phyloP scores from a whole-genome alignment of 1,140 invertebrate genomes.

The Drosophila prosaltans region DNA sequence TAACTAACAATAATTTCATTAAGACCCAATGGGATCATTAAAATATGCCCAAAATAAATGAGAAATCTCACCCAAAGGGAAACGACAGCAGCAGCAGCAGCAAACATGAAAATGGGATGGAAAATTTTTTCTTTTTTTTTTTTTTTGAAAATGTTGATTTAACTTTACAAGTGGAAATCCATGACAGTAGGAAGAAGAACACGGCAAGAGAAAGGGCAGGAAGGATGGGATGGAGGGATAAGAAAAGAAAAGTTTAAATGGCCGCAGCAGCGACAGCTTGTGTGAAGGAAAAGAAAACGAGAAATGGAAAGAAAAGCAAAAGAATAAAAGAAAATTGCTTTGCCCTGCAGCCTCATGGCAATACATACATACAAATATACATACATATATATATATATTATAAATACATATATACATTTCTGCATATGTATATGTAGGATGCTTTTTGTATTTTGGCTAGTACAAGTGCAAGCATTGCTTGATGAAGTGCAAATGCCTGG shows the following conservation, averaged over 20 bases:
- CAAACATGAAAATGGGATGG: constrained; percentile 6
- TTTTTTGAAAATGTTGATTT: constrained; percentile 11
- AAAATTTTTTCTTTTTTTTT: not conserved
- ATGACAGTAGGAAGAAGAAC: not conserved
- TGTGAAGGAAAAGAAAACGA: constrained; percentile 1
- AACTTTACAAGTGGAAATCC: constrained; percentile 25
- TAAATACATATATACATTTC: constrained; percentile 25
- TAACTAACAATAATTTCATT: constrained; percentile 80
- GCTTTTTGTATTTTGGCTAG: constrained; percentile 52
- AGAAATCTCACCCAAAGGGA: constrained; percentile 39
- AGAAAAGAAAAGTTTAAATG: constrained; percentile 59
- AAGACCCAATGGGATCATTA: constrained; percentile 81
- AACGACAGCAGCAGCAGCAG: not conserved
- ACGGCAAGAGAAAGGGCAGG: not conserved
- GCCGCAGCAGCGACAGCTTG: constrained; percentile 49
- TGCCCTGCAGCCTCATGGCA: constrained; percentile 69
- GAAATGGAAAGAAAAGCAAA: constrained; percentile 37
- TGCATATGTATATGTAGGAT: constrained; percentile 20
- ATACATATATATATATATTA: constrained; percentile 28
- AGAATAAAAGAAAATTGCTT: constrained; percentile 58
- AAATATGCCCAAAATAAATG: constrained; percentile 78
- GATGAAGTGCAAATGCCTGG: constrained; percentile 79
- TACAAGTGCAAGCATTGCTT: constrained; percentile 58
- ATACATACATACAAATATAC: constrained; percentile 33
- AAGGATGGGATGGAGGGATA: not conserved